These are phyloP conservation scores for Brachyrhaphis roseni DNA, from an alignment of 2,797 vertebrate genomes.

Conservation along the genomic window DNA sequence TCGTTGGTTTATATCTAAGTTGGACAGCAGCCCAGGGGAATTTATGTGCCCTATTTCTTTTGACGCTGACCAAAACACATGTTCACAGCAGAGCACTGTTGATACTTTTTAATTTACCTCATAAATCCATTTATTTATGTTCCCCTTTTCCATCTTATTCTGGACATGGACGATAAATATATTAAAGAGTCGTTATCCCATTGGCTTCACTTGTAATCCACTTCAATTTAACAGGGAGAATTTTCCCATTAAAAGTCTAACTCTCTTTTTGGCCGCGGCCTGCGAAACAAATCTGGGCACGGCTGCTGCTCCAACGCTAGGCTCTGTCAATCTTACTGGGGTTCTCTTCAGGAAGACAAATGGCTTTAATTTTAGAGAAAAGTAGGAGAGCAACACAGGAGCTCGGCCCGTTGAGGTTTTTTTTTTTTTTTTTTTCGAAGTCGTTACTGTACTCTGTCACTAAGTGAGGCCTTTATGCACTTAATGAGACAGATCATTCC, in stretches of 20 bases:
- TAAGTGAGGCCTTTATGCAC: slow-evolving; percentile 51
- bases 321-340: slow-evolving; percentile 35
- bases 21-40: slow-evolving; percentile 50
- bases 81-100: slow-evolving; percentile 42
- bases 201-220: slow-evolving; percentile 67
- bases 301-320: slow-evolving; percentile 44
- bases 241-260: slow-evolving; percentile 47
- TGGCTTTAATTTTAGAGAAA: slow-evolving; percentile 40
- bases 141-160: slow-evolving; percentile 31
- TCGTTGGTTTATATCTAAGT: slow-evolving; percentile 50
- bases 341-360: slow-evolving; percentile 51
- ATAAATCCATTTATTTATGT: slow-evolving; percentile 46
- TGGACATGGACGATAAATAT: slow-evolving; percentile 47
- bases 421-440: background rate
- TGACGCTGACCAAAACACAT: slow-evolving; percentile 49
- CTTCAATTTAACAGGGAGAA: slow-evolving; percentile 55
- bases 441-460: slow-evolving; percentile 33
- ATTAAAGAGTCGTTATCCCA: slow-evolving; percentile 52
- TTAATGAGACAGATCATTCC: slow-evolving; percentile 67
- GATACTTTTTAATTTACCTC: slow-evolving; percentile 32
- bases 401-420: slow-evolving; percentile 11
- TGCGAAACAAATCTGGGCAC: slow-evolving; percentile 50
- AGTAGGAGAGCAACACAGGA: slow-evolving; percentile 30
- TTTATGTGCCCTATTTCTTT: slow-evolving; percentile 53
- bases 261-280: slow-evolving; percentile 53